Percentiles rank a stretch among this genome's conserved stretches.
These are phyloP conservation scores for Neoniphon sammara DNA, from an alignment of 2,797 vertebrate species.

Conservation along the genomic window DNA sequence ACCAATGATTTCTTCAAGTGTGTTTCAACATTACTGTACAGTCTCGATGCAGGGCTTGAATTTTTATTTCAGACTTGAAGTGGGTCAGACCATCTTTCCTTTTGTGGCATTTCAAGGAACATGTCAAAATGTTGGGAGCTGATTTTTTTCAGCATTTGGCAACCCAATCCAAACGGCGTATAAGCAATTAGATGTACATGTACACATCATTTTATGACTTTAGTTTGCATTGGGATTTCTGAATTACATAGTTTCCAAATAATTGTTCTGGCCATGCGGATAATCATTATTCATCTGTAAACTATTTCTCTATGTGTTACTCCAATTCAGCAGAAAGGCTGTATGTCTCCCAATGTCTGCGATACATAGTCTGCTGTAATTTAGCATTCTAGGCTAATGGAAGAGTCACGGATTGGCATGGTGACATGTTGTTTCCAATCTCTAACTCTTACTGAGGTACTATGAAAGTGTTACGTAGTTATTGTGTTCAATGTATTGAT, in stretches of 20 bases:
- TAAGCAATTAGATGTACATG: too few species aligned
- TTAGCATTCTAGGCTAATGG: constrained; percentile 2
- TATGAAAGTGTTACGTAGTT: constrained; percentile 16
- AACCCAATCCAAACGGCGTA: too few species aligned
- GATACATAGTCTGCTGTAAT: not conserved
- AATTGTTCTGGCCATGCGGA: constrained; percentile 1
- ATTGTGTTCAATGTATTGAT: constrained; percentile 6
- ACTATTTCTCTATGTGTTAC: constrained; percentile 20
- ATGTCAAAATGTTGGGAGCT: constrained; percentile 6
- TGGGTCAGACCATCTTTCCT: constrained; percentile 18
- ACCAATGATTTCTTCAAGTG: constrained; percentile 15
- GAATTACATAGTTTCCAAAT: constrained; percentile 4
- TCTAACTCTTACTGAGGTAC: constrained; percentile 14
- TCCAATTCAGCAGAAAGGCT: not conserved
- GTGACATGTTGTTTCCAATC: constrained; percentile 12
- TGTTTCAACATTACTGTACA: not conserved
- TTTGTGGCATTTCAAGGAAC: constrained; percentile 21
- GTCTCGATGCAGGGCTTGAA: not conserved
- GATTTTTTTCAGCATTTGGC: constrained; percentile 15
- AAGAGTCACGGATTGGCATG: not conserved
- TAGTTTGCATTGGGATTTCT: not conserved
- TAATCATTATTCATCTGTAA: constrained; percentile 11
- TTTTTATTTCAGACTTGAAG: not conserved
- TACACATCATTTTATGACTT: too few species aligned
- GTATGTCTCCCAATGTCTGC: constrained; percentile 1